Evolutionary conservation across 2,113 vertebrate genomes (phyloP), one percentile per base, ranked within the genome.

Genomic region (Myxocyprinus asiaticus): DNA sequence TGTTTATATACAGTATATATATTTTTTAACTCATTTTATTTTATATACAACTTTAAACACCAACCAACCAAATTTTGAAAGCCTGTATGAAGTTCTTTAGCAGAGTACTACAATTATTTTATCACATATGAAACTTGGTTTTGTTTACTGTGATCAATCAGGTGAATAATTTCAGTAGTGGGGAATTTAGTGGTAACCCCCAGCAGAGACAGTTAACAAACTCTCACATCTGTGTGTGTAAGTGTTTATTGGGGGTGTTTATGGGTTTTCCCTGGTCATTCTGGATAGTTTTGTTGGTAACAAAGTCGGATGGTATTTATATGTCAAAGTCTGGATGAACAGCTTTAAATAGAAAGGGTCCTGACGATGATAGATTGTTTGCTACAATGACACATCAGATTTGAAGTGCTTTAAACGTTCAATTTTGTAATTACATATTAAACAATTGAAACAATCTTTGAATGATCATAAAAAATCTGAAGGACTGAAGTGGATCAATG

Each of bases 111-210:
- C 42, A 33, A 69, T 50, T 65, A 55, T 12, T 14, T 48, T 4
- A 56, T 5, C 67, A 53, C 56, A 15, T 72, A 43, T 76, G 72
- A 80, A 80, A 80, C 77, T 73, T 76, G 22, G 56, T 63, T 79
- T 79, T 75, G 53, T 72, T 76, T 77, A 50, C 48, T 17, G 74
- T 80, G 67, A 80, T 44, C 77, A 74, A 9, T 83, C 53, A 82
- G 17, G 68, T 82, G 14, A 79, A 83, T 83, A 77, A 58, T 85
- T 66, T 86, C 68, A 84, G 53, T 76, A 42, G 9, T 58, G 81
- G 86, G 87, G 77, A 77, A 65, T 82, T 86, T 67, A 81, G 12
- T 70, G 86, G 82, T 87, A 82, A 91, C 84, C 78, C 78, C 75
- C 78, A 63, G 48, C 76, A 6, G 44, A 74, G 72, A 56, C 55